Percentiles rank a stretch among this genome's conserved stretches.
Evolutionary conservation across 1,140 invertebrate species (phyloP).

Genomic region (Tetranychus urticae): DNA sequence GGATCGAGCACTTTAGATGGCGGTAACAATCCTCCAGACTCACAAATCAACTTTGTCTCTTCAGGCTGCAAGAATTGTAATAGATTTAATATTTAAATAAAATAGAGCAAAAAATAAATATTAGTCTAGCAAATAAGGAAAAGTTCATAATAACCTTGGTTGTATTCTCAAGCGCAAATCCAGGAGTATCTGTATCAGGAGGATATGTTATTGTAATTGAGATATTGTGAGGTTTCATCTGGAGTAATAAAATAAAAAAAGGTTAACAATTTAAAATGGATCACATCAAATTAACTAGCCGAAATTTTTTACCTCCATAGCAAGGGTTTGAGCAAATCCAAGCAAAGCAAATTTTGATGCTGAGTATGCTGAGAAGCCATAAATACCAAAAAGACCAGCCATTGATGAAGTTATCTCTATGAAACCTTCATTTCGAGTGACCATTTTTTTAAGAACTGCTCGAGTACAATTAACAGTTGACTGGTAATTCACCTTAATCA

Average conservation of each 20-base stretch:
- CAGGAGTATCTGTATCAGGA: conserved; percentile 92
- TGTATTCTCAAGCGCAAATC: conserved; percentile 59
- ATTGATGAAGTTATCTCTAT: conserved; percentile 69
- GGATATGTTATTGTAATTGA: conserved; percentile 65
- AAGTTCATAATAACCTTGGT: conserved; percentile 27
- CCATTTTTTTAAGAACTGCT: conserved; percentile 28
- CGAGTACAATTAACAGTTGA: conserved; percentile 28
- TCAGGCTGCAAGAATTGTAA: conserved; percentile 27
- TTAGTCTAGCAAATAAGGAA: not conserved
- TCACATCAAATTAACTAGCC: not conserved
- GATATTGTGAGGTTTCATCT: conserved; percentile 50
- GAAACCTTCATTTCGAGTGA: conserved; percentile 30
- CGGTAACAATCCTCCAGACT: conserved; percentile 42
- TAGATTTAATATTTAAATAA: not conserved
- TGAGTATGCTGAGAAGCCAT: conserved; percentile 73
- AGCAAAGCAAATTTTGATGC: conserved; percentile 79
- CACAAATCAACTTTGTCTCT: conserved; percentile 69
- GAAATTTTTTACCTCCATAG: conserved; percentile 49
- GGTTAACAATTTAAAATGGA: not conserved
- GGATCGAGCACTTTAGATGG: conserved; percentile 46
- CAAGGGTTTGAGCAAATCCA: conserved; percentile 72
- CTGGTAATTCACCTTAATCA: conserved; percentile 33
- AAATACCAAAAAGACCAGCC: conserved; percentile 69
- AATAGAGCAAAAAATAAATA: not conserved
- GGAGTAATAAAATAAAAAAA: conserved; percentile 8